Base-by-base conservation (phyloP, 2,888 invertebrate genomes). In the Ferrisia virgata region DNA sequence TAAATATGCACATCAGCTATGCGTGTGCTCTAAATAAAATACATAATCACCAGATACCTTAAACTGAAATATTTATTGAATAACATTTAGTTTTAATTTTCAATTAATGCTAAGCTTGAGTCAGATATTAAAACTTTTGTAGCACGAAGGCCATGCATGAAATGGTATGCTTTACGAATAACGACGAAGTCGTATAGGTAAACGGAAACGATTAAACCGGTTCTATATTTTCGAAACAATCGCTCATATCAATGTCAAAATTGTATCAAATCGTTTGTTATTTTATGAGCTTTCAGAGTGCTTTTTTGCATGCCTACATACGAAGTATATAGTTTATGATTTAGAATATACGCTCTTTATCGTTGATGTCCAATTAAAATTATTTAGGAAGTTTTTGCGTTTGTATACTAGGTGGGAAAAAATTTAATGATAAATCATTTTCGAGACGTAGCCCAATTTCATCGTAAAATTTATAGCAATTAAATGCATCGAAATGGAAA, bases 201-300 rank as follows among this genome's bases (percentile, higher is more conserved):
- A 36, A 72, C 72, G 72, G 72, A 72, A 72, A 72, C 33, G n/a
- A 72, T 36, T 72, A 72, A 33, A 72, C 72, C 36, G 33, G 72
- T 72, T 72, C 33, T 6, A 8, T 25, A 72, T 25, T 72, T 72
- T 72, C 28, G 8, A 33, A 72, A 72, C 33, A 72, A 72, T 33
- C 72, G 33, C 18, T 33, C 33, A 4, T 47, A 72, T 72, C 72
- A 72, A 72, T 72, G 72, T 72, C 72, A 33, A 36, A 33, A 72
- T 72, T 33, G 33, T 33, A 72, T 0, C 58, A 25, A 9, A 64
- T 25, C 1, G 53, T 22, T 9, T 53, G 2, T 43, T 28, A 2
- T 25, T 64, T 64, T 64, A 64, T 28, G 28, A 47, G 3, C 13
- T 25, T 64, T 25, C 28, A 9, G 28, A 2, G 11, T 28, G 13